phyloP scores from a whole-genome alignment of 2,888 invertebrate species.

The Agrochola macilenta region DNA sequence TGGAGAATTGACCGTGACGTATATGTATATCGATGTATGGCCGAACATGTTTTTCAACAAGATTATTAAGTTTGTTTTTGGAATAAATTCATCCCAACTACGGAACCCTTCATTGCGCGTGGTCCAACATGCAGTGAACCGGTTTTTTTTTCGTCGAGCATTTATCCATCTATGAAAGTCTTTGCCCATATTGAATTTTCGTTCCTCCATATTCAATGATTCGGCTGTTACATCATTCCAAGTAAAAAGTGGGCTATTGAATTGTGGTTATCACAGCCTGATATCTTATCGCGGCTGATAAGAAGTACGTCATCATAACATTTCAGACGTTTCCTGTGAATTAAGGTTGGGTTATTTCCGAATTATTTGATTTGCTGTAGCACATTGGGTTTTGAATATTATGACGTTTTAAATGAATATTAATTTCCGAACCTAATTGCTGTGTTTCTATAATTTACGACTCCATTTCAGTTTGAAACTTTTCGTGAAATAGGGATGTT shows the following conservation, averaged over 20 bases:
- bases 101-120: too few relatives aligned
- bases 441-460: neutral
- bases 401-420: too few relatives aligned
- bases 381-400: neutral
- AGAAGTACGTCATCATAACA: slow-evolving; percentile 15
- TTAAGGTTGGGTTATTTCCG: slow-evolving; percentile 8
- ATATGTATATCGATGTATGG: too few relatives aligned
- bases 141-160: too few relatives aligned
- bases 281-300: slow-evolving; percentile 31
- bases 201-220: neutral
- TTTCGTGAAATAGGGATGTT: too few relatives aligned
- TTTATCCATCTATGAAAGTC: too few relatives aligned
- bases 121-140: too few relatives aligned
- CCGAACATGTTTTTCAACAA: too few relatives aligned
- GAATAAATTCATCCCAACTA: too few relatives aligned
- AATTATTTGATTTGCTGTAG: neutral
- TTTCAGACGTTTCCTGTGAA: slow-evolving; percentile 17
- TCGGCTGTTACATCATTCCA: neutral
- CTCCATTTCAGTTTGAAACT: neutral
- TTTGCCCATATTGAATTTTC: neutral
- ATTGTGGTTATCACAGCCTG: neutral
- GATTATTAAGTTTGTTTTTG: too few relatives aligned
- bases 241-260: slow-evolving; percentile 14
- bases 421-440: neutral
- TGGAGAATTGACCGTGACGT: too few relatives aligned